Base-by-base conservation (phyloP, 2,113 vertebrate species). In the Gnathonemus echidnorhynchus region DNA sequence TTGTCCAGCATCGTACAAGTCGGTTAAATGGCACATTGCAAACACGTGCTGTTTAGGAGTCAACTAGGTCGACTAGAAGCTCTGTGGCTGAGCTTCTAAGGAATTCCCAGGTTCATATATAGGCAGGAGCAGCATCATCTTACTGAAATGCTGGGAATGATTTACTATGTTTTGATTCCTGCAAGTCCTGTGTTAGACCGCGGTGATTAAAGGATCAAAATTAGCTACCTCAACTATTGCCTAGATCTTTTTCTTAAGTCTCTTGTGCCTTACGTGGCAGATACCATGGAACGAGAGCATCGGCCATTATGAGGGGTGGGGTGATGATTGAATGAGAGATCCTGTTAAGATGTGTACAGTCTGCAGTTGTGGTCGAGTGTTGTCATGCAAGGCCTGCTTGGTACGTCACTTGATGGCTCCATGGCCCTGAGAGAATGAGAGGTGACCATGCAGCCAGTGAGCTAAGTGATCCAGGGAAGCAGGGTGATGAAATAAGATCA, bases 201-300 rank as follows among this genome's bases (percentile, higher is more conserved):
- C 21, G 1, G 83, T 80, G 90, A 90, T 91, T 90, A 91, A 90
- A 90, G 77, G 90, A 87, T 89, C 89, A 90, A 50, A 48, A 46
- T 90, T 39, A 77, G 31, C 88, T 48, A 31, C 89, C 89, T 74
- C 21, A 53, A 86, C 80, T 86, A 49, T 88, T 45, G 86, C 89
- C 13, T 70, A 46, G 88, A 80, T 49, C 74, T 45, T n/a, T 53
- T 77, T 86, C 50, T n/a, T 77, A 15, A 9, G 39, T 46, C 27
- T 77, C 48, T 27, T 89, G 3, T 88, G 87, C 1, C 3, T 46
- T 39, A 7, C 27, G n/a, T 49, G 42, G 19, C 31, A 66, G 53
- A 88, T 45, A 19, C 62, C 27, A 42, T 31, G 0, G 50, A 45
- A 1, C 42, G 3, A 83, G 74, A 27, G 48, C 58, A 62, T 24